Conservation (phyloP, 2,113 vertebrate genomes). For the Pomatostomus ruficeps region DNA sequence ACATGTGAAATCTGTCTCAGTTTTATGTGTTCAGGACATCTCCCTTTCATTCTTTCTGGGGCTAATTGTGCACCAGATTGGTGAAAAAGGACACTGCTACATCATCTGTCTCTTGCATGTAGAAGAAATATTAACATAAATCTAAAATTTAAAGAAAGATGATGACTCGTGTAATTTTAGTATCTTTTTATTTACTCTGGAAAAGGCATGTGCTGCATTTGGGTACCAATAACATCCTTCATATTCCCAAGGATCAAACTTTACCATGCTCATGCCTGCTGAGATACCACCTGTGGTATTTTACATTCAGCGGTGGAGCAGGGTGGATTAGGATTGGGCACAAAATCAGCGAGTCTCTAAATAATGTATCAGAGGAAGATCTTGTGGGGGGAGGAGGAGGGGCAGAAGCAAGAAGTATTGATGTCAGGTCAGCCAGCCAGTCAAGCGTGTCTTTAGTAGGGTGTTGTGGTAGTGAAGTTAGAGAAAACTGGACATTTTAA, state of each 20-base stretch:
- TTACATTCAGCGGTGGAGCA: not conserved
- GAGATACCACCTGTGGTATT: not conserved
- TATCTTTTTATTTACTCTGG: not conserved
- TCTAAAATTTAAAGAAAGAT: not conserved
- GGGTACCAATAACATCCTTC: not conserved
- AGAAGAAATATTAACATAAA: not conserved
- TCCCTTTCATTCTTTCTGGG: not conserved
- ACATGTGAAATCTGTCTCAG: accelerated
- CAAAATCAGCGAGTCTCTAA: not conserved
- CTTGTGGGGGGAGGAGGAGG: not conserved
- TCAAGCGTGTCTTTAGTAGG: not conserved
- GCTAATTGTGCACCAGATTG: accelerated
- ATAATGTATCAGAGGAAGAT: not conserved
- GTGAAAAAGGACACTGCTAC: accelerated
- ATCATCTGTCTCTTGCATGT: not conserved
- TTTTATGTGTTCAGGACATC: not conserved
- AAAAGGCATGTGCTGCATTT: not conserved
- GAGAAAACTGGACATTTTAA: not conserved
- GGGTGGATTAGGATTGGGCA: not conserved
- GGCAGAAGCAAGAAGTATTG: not conserved
- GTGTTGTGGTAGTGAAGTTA: not conserved
- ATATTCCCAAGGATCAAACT: not conserved
- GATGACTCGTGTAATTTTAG: accelerated
- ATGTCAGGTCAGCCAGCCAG: not conserved
- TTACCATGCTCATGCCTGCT: not conserved